Evolutionary conservation across 2,113 vertebrate genomes (phyloP).

Genomic region (Ornithorhynchus anatinus): DNA sequence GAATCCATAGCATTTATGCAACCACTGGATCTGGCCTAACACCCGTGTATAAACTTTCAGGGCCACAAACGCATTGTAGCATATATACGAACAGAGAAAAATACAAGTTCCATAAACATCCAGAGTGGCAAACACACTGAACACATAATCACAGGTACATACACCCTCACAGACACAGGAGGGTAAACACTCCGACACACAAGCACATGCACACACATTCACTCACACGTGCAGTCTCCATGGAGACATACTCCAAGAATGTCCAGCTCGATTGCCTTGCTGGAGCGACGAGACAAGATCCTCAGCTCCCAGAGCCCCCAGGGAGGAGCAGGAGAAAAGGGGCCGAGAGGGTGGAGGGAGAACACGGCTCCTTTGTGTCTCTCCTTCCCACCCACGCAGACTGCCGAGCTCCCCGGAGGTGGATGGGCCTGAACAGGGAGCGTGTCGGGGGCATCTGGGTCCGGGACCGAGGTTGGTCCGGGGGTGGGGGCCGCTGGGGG

Average conservation of each 20-base stretch:
- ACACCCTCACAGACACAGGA: no score
- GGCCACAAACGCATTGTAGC: no score
- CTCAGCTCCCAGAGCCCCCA: conserved; percentile 43
- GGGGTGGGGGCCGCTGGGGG: conserved; percentile 30
- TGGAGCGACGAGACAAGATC: conserved; percentile 59
- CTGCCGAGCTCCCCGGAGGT: conserved; percentile 33
- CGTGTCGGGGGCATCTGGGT: background rate
- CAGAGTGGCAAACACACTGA: no score
- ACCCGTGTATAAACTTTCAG: no score
- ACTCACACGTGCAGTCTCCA: conserved; percentile 41
- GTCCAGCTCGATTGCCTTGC: conserved; percentile 57
- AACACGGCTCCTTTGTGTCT: conserved; percentile 60
- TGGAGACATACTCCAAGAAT: conserved; percentile 63
- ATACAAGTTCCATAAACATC: no score
- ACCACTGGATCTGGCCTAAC: no score
- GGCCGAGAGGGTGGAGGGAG: conserved; percentile 25
- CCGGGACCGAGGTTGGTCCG: background rate
- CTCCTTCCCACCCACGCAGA: conserved; percentile 27
- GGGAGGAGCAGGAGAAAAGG: conserved; percentile 1
- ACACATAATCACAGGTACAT: no score
- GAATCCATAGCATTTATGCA: no score
- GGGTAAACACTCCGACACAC: conserved; percentile 4
- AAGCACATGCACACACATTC: conserved; percentile 40
- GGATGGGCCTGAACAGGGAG: conserved; percentile 39
- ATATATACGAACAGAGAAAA: no score